Base-by-base conservation (phyloP, 2,888 invertebrate species). In the Sussaba pulchella region DNA sequence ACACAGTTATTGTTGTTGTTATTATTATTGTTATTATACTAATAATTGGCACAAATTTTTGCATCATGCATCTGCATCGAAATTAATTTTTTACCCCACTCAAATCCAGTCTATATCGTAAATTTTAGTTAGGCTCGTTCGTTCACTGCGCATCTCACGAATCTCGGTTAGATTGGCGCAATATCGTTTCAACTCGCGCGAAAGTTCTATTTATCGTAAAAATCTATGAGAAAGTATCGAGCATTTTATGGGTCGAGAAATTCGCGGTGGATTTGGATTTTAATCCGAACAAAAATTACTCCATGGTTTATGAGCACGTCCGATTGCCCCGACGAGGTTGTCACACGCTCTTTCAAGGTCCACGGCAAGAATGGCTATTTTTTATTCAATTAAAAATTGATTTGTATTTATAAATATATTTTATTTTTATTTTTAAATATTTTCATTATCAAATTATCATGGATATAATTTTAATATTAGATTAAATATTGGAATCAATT, bases 201-300 rank as follows among this genome's bases (percentile, higher is more conserved):
- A 72, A 71, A 78, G 77, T 78, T 78, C 47, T 39, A 45, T 77
- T 64, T 64, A 71, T 71, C 75, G 69, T 63, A 52, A 69, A 76
- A 76, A 76, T 50, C 69, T 45, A 70, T 70, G 59, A 78, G 50
- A 50, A 72, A 64, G 47, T 66, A 39, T 5, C 6, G 6, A 31
- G n/a, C n/a, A n/a, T n/a, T n/a, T n/a, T n/a, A n/a, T n/a, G n/a
- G n/a, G n/a, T n/a, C n/a, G n/a, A n/a, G 6, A 26, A 50, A 67
- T 24, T 61, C 71, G 6, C n/a, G n/a, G 21, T 8, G 61, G 24
- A 45, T 71, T 36, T 61, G 59, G 21, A 71, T 71, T 12, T n/a
- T 71, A 50, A 71, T 71, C 61, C 39, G 36, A 41, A 50, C 21
- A 57, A 21, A 19, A 14, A 8, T 21, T 41, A 39, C 41, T 39